A percentile compares a stretch with the other conserved stretches of the same genome.
Conservation (phyloP, 2,113 vertebrate genomes). For the Potamarius usumacintae region DNA sequence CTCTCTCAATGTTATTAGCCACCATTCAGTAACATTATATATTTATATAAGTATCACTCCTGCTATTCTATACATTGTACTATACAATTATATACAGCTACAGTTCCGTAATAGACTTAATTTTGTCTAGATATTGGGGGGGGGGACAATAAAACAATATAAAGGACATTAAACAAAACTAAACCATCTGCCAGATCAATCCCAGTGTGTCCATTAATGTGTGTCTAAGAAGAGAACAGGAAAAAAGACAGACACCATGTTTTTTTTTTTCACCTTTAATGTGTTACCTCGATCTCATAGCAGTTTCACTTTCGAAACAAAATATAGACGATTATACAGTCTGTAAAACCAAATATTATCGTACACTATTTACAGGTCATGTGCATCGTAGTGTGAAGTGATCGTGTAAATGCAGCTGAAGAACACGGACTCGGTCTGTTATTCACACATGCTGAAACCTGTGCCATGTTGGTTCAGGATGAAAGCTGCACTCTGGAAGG, state of each 20-base stretch:
- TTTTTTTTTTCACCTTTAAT: conserved; percentile 65
- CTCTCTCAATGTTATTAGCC: neutral
- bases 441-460: conserved; percentile 30
- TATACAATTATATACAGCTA: neutral
- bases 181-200: neutral
- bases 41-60: neutral
- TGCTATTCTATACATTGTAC: neutral
- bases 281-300: conserved; percentile 76
- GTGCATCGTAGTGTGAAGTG: conserved; percentile 66
- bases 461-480: neutral
- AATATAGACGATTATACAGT: conserved; percentile 80
- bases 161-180: neutral
- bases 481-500: conserved; percentile 3
- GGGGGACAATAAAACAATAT: too few relatives aligned
- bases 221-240: neutral
- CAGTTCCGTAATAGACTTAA: neutral
- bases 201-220: neutral
- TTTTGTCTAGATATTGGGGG: neutral
- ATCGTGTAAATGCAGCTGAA: conserved; percentile 46
- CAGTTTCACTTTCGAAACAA: conserved; percentile 78
- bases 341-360: conserved; percentile 81
- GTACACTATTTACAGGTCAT: conserved; percentile 80
- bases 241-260: neutral
- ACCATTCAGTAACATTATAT: neutral
- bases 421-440: conserved; percentile 5